phyloP scores from a whole-genome alignment of 2,797 vertebrate species.

The Babyrousa celebensis region DNA sequence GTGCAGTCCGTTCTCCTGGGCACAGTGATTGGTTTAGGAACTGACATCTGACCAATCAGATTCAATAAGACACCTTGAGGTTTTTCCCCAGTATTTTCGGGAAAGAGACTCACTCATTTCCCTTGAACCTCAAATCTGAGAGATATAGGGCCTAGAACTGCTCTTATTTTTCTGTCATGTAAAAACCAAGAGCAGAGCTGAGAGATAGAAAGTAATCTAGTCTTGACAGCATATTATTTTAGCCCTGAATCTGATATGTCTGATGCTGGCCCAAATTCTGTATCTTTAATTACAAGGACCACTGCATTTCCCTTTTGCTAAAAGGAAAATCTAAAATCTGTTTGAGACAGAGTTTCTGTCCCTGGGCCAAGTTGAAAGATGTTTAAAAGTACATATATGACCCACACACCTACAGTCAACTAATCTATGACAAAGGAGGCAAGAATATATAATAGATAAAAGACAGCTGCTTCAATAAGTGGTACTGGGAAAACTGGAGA shows the following conservation, averaged over 20 bases:
- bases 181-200: background rate
- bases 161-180: background rate
- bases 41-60: background rate
- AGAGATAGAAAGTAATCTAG: background rate
- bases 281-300: conserved; percentile 29
- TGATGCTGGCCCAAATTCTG: conserved; percentile 35
- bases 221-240: conserved; percentile 10
- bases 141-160: background rate
- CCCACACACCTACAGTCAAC: too few species aligned
- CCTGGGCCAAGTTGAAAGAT: background rate
- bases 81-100: conserved; percentile 20
- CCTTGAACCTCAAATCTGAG: conserved; percentile 18
- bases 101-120: background rate
- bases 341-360: conserved; percentile 28
- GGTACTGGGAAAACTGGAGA: too few species aligned
- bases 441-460: too few species aligned
- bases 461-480: too few species aligned
- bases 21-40: background rate
- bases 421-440: too few species aligned
- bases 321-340: background rate
- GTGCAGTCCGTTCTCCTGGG: background rate
- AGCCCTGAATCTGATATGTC: conserved; percentile 18
- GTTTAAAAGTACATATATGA: background rate
- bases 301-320: conserved; percentile 49
- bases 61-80: background rate